A percentile compares a stretch with the other conserved stretches of the same genome.
These are phyloP conservation scores for Euleptes europaea DNA, from an alignment of 2,113 vertebrate species.

Conservation along the genomic window DNA sequence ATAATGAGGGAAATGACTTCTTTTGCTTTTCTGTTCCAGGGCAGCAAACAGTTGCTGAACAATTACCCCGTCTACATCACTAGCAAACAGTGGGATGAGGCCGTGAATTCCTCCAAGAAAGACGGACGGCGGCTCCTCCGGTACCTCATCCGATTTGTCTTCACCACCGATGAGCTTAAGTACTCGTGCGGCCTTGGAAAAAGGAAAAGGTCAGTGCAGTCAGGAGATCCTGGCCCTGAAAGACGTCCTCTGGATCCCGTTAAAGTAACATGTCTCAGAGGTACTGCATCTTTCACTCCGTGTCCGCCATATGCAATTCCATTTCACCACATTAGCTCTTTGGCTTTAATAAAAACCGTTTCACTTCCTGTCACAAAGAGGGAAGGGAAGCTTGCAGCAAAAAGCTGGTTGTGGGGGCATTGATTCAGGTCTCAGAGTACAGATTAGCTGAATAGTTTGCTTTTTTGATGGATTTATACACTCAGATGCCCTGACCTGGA, in stretches of 20 bases:
- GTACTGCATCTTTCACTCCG: conserved; percentile 87
- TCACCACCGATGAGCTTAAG: conserved; percentile 99
- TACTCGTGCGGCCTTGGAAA: conserved; percentile 99
- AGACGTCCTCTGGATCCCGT: conserved; percentile 97
- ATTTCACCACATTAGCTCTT: conserved; percentile 81
- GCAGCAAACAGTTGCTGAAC: conserved; percentile 97
- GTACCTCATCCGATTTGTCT: conserved; percentile 98
- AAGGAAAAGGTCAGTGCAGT: conserved; percentile 98
- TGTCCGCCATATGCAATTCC: conserved; percentile 78
- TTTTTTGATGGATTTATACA: too few species aligned
- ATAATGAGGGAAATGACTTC: conserved; percentile 55
- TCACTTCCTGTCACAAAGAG: conserved; percentile 56
- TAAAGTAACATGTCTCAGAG: conserved; percentile 99
- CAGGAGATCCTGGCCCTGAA: conserved; percentile 94
- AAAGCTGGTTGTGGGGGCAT: neutral
- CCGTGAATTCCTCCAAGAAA: conserved; percentile 98
- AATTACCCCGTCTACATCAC: conserved; percentile 99
- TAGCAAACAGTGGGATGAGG: conserved; percentile 99
- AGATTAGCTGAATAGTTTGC: too few species aligned
- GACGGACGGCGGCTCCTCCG: conserved; percentile 94
- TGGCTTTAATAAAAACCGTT: conserved; percentile 69
- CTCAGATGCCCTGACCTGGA: too few species aligned
- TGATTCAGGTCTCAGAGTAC: too few species aligned
- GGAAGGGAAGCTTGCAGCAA: conserved; percentile 17
- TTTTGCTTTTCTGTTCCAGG: conserved; percentile 68